Base-by-base conservation (phyloP, 1,140 invertebrate genomes). In the Choristoneura fumiferana region DNA sequence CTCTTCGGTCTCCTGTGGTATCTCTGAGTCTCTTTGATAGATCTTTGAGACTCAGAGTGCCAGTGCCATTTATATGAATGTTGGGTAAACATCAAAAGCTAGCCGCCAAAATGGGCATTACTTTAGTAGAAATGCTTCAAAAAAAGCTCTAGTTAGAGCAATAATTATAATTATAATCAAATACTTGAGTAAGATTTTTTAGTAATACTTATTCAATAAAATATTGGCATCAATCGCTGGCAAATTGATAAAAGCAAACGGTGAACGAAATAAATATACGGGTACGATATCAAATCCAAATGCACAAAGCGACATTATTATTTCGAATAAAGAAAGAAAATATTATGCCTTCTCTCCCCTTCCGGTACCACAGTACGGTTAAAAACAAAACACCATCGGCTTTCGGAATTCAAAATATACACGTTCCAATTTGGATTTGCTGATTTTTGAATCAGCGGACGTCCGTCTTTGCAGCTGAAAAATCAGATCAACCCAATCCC, bases 401-500 rank as follows among this genome's bases (percentile, higher is more conserved):
- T 10, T 29, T 49, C 43, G 17, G 22, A 29, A 49, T 49, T 49
- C 22, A 22, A 49, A 49, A 49, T 43, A 43, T 22, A 14, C 10
- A 12, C 22, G 18, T 8, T 49, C 18, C n/a, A 49, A 49, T 49
- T 12, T 49, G 17, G 12, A 49, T n/a, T n/a, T n/a, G n/a, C n/a
- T n/a, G n/a, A 13, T 10, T 49, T 49, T 49, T 1, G 18, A 12
- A 49, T 17, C 43, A 49, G 29, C 43, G 43, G 43, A 29, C 18
- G 18, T 49, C 22, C 43, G 18, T 17, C 43, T n/a, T 49, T 49
- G 43, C 43, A 49, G 43, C 43, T 18, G 43, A 17, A 54, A n/a
- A 54, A 54, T 35, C 34, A 17, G 35, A 54, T 35, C 29, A 54
- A 54, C 58, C 71, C 77, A 84, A 84, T 84, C 70, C 40, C 62